Base-by-base conservation (phyloP, 2,113 vertebrate species). In the Antigone vipio region DNA sequence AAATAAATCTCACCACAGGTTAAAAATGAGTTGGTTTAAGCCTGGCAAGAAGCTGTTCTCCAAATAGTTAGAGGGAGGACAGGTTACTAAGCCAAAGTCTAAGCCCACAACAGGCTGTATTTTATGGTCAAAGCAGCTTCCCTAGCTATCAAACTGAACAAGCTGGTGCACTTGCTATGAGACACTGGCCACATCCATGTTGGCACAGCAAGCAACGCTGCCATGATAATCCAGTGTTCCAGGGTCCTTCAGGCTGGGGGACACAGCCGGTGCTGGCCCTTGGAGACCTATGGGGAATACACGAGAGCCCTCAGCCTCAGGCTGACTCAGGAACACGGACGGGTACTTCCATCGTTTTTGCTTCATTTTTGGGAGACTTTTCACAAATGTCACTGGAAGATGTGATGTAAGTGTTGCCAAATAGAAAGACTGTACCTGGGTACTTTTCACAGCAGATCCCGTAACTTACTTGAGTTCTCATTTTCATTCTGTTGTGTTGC, bases 121-220 rank as follows among this genome's bases (percentile, higher is more conserved):
- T 78, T 38, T 44, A 15, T 13, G 49, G 21, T 12, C 35, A 38
- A 69, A 74, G 55, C 34, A 60, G 58, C 60, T 42, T 62, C 44
- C 47, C 19, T 12, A 26, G 13, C 42, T 50, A 47, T 27, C 64
- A 30, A 15, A 68, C 44, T 38, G 11, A 64, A 45, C 21, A 62
- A 38, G 73, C 52, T 3, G 16, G 58, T 26, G 40, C 72, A 30
- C 63, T 42, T 64, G 30, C 68, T 16, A 7, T 6, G 45, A 22
- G n/a, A 38, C 52, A 55, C 12, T 55, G 0, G 15, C 53, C 74
- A 38, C 52, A 30, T 60, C 32, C 32, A 42, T 40, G 53, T 42
- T 0, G 2, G 63, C 1, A 1, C 8, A 8, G 30, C 52, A 69
- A 13, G 29, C 19, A 49, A 20, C 0, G 15, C 32, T 49, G 34